These are phyloP conservation scores for Poecilobothrus nobilitatus DNA, from an alignment of 2,888 invertebrate genomes.

Conservation along the genomic window DNA sequence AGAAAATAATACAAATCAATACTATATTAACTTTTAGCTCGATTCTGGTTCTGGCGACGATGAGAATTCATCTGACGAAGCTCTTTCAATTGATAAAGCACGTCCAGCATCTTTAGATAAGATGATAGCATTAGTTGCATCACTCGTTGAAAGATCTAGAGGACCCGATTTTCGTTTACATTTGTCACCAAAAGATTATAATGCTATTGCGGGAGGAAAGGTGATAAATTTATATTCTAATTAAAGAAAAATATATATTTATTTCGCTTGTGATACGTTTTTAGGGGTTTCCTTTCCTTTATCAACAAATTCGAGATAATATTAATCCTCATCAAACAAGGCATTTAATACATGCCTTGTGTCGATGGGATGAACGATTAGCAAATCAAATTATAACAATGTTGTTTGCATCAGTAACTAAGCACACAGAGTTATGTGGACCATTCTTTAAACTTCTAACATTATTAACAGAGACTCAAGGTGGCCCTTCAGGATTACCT, in stretches of 20 bases:
- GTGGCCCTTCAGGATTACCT: constrained; percentile 69
- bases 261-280: background rate
- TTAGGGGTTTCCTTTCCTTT: constrained; percentile 84
- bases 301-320: constrained; percentile 89
- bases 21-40: constrained; percentile 29
- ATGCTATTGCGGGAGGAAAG: constrained; percentile 78
- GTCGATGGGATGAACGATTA: constrained; percentile 82
- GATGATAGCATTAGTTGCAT: constrained; percentile 86
- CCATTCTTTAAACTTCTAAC: constrained; percentile 90
- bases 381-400: constrained; percentile 82
- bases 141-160: constrained; percentile 79
- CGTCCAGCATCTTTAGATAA: constrained; percentile 87
- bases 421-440: constrained; percentile 80
- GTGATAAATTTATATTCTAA: constrained; percentile 44
- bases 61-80: constrained; percentile 48
- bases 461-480: constrained; percentile 73
- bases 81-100: constrained; percentile 56
- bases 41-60: constrained; percentile 45
- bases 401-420: constrained; percentile 84
- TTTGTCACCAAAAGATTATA: constrained; percentile 68
- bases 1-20: constrained; percentile 1
- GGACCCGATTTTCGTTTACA: constrained; percentile 66
- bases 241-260: background rate
- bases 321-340: constrained; percentile 87
- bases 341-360: constrained; percentile 82